phyloP scores from a whole-genome alignment of 2,113 vertebrate genomes.

The Globicephala melas region DNA sequence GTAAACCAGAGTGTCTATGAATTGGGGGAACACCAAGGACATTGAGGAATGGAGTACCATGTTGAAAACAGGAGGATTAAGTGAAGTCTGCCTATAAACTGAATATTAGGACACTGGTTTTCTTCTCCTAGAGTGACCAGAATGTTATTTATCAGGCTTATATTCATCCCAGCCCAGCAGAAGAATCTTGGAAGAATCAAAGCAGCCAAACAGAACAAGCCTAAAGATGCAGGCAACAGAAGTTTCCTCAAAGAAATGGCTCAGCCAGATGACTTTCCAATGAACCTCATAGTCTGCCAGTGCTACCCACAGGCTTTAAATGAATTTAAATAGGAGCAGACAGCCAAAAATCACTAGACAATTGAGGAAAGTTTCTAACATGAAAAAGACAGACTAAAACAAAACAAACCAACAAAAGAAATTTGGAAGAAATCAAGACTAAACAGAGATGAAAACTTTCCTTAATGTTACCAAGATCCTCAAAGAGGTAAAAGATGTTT shows the following conservation, averaged over 20 bases:
- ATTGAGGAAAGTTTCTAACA: not conserved
- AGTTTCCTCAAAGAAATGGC: not conserved
- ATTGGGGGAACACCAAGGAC: not conserved
- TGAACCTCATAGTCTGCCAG: not conserved
- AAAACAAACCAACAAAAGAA: not conserved
- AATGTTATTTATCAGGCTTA: not conserved
- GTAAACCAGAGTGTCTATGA: not conserved
- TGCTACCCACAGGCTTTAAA: not conserved
- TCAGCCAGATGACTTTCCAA: not conserved
- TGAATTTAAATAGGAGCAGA: not conserved
- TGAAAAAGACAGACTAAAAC: not conserved
- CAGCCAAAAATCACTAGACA: no score
- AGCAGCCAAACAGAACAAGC: not conserved
- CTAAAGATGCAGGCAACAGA: not conserved
- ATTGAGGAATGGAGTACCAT: not conserved
- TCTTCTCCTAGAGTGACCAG: not conserved
- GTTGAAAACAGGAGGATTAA: not conserved
- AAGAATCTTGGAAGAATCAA: not conserved
- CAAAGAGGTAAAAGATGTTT: not conserved
- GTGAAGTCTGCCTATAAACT: not conserved
- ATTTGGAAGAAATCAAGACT: not conserved
- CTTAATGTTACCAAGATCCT: not conserved
- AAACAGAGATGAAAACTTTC: not conserved
- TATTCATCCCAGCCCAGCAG: not conserved
- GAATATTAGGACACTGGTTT: not conserved